A percentile compares a stretch with the other conserved stretches of the same genome.
phyloP scores from a whole-genome alignment of 2,797 vertebrate species.

The Lophura swinhoii region DNA sequence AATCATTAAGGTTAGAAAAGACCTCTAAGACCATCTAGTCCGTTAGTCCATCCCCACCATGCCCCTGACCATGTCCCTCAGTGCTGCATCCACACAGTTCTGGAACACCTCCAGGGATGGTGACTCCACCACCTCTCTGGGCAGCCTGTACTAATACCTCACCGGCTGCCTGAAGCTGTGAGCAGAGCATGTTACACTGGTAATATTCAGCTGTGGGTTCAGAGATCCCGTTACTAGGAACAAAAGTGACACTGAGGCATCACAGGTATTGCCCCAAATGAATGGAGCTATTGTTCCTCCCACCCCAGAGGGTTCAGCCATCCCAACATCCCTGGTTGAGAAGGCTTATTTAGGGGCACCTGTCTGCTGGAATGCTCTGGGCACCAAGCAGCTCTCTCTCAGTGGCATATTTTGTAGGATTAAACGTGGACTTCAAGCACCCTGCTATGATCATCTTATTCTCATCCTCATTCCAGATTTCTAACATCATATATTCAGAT shows the following conservation, averaged over 20 bases:
- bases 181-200: neutral
- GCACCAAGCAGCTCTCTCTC: neutral
- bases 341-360: neutral
- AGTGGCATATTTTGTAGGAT: neutral
- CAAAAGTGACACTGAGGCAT: neutral
- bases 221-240: neutral
- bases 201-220: neutral
- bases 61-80: no score
- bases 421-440: neutral
- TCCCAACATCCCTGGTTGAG: neutral
- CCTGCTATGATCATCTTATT: neutral
- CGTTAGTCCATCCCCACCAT: no score
- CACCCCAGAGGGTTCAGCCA: neutral
- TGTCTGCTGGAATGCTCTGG: neutral
- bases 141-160: no score
- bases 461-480: neutral
- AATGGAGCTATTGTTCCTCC: neutral
- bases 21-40: no score
- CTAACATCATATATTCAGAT: neutral
- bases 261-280: neutral
- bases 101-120: no score
- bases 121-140: no score
- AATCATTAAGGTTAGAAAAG: no score
- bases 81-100: no score
- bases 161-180: neutral